Conservation (phyloP, 2,797 vertebrate species). For the Capromys pilorides region DNA sequence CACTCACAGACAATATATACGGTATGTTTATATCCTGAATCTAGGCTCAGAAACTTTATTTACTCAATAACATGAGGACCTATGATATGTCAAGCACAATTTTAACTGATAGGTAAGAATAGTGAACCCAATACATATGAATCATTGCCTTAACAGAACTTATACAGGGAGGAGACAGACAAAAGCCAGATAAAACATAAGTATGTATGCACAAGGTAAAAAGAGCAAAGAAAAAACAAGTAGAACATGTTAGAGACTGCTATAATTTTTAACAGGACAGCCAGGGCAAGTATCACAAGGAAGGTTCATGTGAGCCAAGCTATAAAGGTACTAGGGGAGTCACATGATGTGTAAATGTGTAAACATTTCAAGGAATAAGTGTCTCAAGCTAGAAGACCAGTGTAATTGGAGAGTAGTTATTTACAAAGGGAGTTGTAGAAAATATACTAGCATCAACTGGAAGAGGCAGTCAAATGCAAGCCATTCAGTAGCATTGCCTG, state of each 20-base stretch:
- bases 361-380: background rate
- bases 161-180: background rate
- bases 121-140: background rate
- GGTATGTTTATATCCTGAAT: background rate
- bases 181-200: background rate
- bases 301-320: background rate
- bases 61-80: background rate
- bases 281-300: background rate
- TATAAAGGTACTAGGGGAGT: background rate
- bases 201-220: background rate
- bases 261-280: background rate
- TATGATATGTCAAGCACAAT: background rate
- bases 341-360: too few species aligned
- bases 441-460: background rate
- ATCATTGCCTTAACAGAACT: background rate
- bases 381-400: background rate
- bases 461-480: background rate
- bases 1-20: background rate
- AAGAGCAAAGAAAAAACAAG: background rate
- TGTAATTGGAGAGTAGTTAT: too few species aligned
- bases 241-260: background rate
- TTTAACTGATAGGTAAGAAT: background rate
- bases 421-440: background rate
- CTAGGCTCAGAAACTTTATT: constrained; percentile 9
- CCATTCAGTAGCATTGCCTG: too few species aligned